Conservation (phyloP, 2,888 invertebrate genomes). For the Sphinx pinastri region DNA sequence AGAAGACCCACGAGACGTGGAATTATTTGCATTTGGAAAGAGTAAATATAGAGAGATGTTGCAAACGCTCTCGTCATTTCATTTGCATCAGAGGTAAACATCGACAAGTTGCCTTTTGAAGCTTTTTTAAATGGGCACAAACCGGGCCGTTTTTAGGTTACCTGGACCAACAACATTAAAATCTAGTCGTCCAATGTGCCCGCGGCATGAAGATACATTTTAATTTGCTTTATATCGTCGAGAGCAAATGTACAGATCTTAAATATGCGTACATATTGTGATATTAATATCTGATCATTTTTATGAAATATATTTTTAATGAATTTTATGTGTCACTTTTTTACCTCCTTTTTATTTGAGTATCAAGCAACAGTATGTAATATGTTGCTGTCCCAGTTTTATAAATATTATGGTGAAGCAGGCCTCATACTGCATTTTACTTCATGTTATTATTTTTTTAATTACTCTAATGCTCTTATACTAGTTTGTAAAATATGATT, state of each 20-base stretch:
- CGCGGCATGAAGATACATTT: slow-evolving; percentile 5
- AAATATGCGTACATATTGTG: neutral
- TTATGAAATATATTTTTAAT: slow-evolving; percentile 12
- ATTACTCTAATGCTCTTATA: neutral
- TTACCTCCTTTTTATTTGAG: neutral
- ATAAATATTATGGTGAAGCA: neutral
- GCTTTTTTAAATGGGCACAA: neutral
- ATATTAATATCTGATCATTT: neutral
- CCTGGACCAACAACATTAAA: neutral
- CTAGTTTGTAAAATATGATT: neutral
- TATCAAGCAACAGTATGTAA: neutral
- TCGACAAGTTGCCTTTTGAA: neutral
- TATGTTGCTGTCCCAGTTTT: neutral
- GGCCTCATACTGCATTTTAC: neutral
- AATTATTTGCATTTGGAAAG: neutral
- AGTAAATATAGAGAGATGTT: neutral
- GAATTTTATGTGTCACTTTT: slow-evolving; percentile 5
- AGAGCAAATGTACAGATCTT: slow-evolving; percentile 1
- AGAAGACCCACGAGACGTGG: neutral
- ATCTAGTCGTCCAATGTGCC: neutral
- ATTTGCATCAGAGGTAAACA: neutral
- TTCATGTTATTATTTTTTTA: neutral
- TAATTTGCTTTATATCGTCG: neutral
- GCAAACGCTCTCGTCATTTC: neutral
- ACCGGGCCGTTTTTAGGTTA: neutral